Evolutionary conservation across 2,888 invertebrate genomes (phyloP), one percentile per base, ranked within the genome.

Genomic region (Eugnorisma glareosa): DNA sequence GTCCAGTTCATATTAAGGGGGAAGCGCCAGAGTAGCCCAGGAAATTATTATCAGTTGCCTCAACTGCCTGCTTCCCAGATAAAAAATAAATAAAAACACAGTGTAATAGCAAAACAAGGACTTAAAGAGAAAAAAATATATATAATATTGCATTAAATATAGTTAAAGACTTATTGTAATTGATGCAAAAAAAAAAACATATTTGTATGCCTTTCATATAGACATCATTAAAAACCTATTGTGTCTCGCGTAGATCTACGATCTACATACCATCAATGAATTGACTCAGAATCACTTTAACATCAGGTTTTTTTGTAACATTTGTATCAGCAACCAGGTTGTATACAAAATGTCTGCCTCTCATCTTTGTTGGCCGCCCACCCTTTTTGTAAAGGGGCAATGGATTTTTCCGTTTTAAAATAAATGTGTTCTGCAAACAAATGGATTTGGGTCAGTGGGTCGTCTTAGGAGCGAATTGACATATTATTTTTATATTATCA

Each of bases 301-400:
- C 90, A 70, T 97, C 95, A 43, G 97, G 93, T 74, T 97, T 94
- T 86, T 96, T 97, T 35, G 90, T 94, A 0, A 93, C 43, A 84
- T 95, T 94, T 43, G 97, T 98, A 90, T 98, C 97, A 93, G 98
- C 97, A 2, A 98, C 97, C 57, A 98, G 89, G 76, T 98, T 98
- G 92, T 98, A 99, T 61, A 98, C 96, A 90, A 97, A 98, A 93
- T 98, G 97, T 87, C 97, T 97, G 0, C 94, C 93, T 88, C 97
- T 97, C 72, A 98, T 82, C 80, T 94, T 97, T 75, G 95, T 94
- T 0, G 97, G 96, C 61, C 90, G 94, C 2, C 95, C 92, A 67
- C 97, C 97, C 90, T 97, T 97, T 91, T 97, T 98, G 88, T 97
- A 94, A 48, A 98, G 93, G 28, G 94, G 95, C 3, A 97, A 94